Percentiles rank a stretch among this genome's conserved stretches.
These are phyloP conservation scores for Parnassius smintheus DNA, from an alignment of 2,888 invertebrate genomes.

Conservation along the genomic window DNA sequence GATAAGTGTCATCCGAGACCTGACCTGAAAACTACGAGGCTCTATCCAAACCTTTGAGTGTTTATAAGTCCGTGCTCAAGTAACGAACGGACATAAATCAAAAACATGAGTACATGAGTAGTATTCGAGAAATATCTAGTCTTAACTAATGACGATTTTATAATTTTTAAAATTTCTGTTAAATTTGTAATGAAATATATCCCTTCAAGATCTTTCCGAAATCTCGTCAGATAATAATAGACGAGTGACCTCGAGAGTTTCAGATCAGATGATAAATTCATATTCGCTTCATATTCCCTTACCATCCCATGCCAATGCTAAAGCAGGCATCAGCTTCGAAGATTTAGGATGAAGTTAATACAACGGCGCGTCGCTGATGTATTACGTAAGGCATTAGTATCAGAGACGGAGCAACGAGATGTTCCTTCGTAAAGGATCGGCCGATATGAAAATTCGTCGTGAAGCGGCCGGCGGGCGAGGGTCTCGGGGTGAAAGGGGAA, in stretches of 20 bases:
- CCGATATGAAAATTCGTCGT: constrained; percentile 79
- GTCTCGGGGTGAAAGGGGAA: constrained; percentile 43
- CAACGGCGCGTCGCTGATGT: constrained; percentile 49
- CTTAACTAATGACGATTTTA: no score
- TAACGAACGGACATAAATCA: constrained; percentile 14
- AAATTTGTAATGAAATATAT: background rate
- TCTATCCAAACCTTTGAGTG: constrained; percentile 20
- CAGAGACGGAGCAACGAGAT: constrained; percentile 54
- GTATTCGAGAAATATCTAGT: background rate
- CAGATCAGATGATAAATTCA: constrained; percentile 12
- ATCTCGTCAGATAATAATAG: constrained; percentile 7
- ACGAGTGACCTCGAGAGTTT: constrained; percentile 15
- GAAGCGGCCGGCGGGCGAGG: constrained; percentile 56
- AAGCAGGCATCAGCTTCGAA: constrained; percentile 39
- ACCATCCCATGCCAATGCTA: constrained; percentile 12
- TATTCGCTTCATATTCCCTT: background rate
- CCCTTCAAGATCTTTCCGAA: constrained; percentile 11
- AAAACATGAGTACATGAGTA: background rate
- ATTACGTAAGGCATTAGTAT: constrained; percentile 67
- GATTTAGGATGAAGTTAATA: constrained; percentile 48
- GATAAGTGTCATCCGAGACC: constrained; percentile 22
- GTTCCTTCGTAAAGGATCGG: constrained; percentile 67
- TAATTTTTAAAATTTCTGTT: background rate
- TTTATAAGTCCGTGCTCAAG: constrained; percentile 23
- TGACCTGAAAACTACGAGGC: constrained; percentile 26